Conservation (phyloP, 2,888 invertebrate species). For the Trissolcus japonicus region DNA sequence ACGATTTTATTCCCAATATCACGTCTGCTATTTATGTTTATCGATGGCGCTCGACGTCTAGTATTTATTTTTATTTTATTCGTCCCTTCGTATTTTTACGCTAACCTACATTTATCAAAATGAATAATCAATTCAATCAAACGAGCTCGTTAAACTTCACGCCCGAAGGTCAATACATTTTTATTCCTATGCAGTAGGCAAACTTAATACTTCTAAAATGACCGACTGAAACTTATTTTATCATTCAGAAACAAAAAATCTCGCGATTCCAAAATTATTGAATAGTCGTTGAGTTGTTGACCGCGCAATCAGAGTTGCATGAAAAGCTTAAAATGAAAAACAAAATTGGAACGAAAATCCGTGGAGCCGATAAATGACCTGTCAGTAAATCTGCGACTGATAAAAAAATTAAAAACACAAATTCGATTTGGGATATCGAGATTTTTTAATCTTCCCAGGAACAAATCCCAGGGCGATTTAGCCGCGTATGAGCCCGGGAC, state of each 20-base stretch:
- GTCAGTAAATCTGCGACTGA: slow-evolving; percentile 4
- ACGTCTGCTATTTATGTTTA: not conserved
- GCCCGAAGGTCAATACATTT: not conserved
- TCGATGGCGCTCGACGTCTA: not conserved
- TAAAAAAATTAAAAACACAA: slow-evolving; percentile 16
- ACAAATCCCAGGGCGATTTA: slow-evolving; percentile 10
- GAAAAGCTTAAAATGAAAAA: not conserved
- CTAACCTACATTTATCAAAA: slow-evolving; percentile 1
- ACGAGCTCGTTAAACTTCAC: slow-evolving; percentile 4
- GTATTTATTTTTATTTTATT: slow-evolving; percentile 5
- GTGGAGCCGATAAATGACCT: not conserved
- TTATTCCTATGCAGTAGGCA: not conserved
- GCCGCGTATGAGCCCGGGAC: not conserved
- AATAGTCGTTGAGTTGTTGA: not conserved
- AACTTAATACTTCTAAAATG: not conserved
- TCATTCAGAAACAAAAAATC: not conserved
- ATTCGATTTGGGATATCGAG: slow-evolving; percentile 5
- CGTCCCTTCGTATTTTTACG: not conserved
- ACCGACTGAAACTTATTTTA: not conserved
- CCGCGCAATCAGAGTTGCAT: not conserved
- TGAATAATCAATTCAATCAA: slow-evolving; percentile 1
- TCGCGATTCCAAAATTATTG: not conserved
- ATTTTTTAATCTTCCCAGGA: slow-evolving; percentile 15
- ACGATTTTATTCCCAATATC: not conserved
- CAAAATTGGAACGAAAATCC: not conserved